Evolutionary conservation across 1,140 invertebrate genomes (phyloP).

Genomic region (Zaprionus davidi): DNA sequence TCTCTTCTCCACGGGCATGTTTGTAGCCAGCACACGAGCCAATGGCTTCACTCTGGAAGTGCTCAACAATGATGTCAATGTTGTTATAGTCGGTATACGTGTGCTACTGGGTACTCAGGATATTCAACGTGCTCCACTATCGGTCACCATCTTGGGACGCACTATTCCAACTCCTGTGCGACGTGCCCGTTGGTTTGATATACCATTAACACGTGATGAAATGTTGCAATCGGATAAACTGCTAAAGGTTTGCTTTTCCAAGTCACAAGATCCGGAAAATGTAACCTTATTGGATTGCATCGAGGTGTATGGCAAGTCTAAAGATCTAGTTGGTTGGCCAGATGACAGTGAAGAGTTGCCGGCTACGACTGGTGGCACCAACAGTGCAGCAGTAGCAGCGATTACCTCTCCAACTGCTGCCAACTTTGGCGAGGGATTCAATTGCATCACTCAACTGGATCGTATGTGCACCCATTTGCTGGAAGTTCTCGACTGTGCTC

Average conservation of each 20-base stretch:
- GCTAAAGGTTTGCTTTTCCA: constrained; percentile 94
- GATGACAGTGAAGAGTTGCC: constrained; percentile 95
- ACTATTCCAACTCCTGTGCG: constrained; percentile 90
- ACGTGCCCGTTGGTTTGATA: constrained; percentile 96
- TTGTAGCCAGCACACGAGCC: constrained; percentile 94
- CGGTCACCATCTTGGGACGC: constrained; percentile 91
- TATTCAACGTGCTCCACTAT: constrained; percentile 90
- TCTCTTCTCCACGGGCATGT: constrained; percentile 95
- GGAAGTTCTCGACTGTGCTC: constrained; percentile 90
- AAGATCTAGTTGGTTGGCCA: constrained; percentile 98
- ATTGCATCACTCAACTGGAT: constrained; percentile 78
- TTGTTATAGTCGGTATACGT: constrained; percentile 94
- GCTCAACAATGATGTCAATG: constrained; percentile 93
- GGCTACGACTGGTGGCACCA: constrained; percentile 6
- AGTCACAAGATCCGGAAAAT: constrained; percentile 94
- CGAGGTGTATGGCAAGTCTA: constrained; percentile 96
- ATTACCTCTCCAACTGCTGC: constrained; percentile 27
- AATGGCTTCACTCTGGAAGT: constrained; percentile 96
- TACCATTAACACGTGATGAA: constrained; percentile 97
- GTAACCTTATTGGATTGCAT: constrained; percentile 97
- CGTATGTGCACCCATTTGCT: constrained; percentile 90
- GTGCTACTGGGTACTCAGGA: constrained; percentile 95
- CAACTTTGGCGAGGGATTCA: constrained; percentile 75
- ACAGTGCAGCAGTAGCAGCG: constrained; percentile 13
- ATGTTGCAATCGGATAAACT: constrained; percentile 97